These are phyloP conservation scores for Lamellibrachia columna DNA, from an alignment of 2,888 invertebrate species.

Conservation along the genomic window DNA sequence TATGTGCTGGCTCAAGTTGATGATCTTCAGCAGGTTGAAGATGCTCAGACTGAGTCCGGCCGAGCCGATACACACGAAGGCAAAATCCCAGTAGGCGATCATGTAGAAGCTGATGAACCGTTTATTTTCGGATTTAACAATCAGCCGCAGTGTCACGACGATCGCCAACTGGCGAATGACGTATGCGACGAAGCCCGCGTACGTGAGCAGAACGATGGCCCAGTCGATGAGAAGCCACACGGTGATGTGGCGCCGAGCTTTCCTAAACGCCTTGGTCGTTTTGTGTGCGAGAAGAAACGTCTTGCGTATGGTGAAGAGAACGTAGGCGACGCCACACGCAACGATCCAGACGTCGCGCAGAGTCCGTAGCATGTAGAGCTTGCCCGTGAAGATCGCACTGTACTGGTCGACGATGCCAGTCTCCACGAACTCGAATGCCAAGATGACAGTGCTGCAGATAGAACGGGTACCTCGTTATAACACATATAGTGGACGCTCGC, in stretches of 20 bases:
- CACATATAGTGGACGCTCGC: too few relatives aligned
- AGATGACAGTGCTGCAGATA: not conserved
- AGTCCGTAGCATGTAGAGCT: not conserved
- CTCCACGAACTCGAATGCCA: not conserved
- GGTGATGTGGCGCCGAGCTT: not conserved
- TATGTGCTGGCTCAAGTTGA: not conserved
- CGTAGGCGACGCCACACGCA: not conserved
- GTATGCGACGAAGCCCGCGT: not conserved
- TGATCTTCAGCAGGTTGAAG: not conserved
- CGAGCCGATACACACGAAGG: not conserved
- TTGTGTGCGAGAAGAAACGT: not conserved
- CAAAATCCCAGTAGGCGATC: slow-evolving; percentile 10
- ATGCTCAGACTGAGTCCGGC: not conserved
- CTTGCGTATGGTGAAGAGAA: slow-evolving; percentile 3
- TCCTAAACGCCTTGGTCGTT: not conserved
- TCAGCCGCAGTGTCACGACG: not conserved
- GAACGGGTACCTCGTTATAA: too few relatives aligned
- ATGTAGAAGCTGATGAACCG: not conserved
- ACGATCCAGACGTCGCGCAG: not conserved
- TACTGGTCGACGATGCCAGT: not conserved
- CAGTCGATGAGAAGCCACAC: not conserved
- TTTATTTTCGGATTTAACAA: not conserved
- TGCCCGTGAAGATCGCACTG: not conserved
- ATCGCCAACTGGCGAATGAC: not conserved
- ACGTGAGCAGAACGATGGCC: not conserved